These are phyloP conservation scores for Aleiodes testaceus DNA, from an alignment of 2,888 invertebrate species.

Conservation along the genomic window DNA sequence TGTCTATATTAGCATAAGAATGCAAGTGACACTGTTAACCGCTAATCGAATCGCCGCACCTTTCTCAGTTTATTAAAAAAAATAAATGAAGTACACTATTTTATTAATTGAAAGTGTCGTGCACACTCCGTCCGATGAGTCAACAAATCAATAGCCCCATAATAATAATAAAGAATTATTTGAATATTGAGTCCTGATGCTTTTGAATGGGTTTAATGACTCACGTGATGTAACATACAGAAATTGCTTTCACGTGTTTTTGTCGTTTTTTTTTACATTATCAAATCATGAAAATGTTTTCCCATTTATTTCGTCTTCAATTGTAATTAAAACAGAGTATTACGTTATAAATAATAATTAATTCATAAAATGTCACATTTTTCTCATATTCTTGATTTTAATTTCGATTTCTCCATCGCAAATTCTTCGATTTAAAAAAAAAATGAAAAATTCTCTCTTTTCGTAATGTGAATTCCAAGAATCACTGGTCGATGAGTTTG, in stretches of 20 bases:
- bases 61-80: constrained; percentile 6
- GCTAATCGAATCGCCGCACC: constrained; percentile 24
- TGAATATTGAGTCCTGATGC: not conserved
- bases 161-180: not conserved
- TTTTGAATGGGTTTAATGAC: constrained; percentile 16
- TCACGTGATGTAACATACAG: constrained; percentile 17
- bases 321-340: too few relatives aligned
- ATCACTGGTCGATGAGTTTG: constrained; percentile 7
- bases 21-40: constrained; percentile 33
- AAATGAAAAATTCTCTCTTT: not conserved
- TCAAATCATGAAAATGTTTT: not conserved
- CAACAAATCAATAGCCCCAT: not conserved
- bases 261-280: not conserved
- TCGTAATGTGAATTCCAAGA: not conserved
- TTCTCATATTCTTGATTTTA: too few relatives aligned
- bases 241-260: constrained; percentile 15
- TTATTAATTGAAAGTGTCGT: not conserved
- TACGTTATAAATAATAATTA: too few relatives aligned
- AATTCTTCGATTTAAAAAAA: too few relatives aligned
- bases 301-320: not conserved
- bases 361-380: too few relatives aligned
- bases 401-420: too few relatives aligned
- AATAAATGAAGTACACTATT: not conserved
- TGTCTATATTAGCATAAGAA: constrained; percentile 41
- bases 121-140: not conserved